Percentiles rank a stretch among this genome's conserved stretches.
Evolutionary conservation across 2,113 vertebrate species (phyloP).

Genomic region (Laterallus jamaicensis): DNA sequence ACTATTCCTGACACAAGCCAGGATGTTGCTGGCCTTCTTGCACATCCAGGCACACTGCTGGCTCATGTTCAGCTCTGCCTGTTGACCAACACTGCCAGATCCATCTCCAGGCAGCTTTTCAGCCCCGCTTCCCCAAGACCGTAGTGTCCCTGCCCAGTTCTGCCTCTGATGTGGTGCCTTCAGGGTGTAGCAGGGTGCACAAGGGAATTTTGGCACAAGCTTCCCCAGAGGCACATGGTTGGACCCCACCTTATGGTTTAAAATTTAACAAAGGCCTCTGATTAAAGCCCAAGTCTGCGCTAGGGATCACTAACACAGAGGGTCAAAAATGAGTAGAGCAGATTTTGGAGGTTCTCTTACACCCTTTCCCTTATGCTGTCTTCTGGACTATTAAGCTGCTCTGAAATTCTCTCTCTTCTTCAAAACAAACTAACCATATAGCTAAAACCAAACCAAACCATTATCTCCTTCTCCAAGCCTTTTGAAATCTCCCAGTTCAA

Average conservation of each 20-base stretch:
- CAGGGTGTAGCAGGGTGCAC: neutral
- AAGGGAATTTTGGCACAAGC: neutral
- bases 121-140: too few species aligned
- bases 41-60: too few species aligned
- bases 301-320: neutral
- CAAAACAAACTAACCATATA: neutral
- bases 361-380: neutral
- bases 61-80: too few species aligned
- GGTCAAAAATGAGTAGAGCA: neutral
- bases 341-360: neutral
- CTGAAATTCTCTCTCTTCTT: neutral
- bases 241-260: neutral
- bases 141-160: neutral
- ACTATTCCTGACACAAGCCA: too few species aligned
- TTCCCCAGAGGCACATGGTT: neutral
- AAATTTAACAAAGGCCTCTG: neutral
- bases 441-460: neutral
- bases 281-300: neutral
- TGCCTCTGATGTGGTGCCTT: rapidly evolving
- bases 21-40: too few species aligned
- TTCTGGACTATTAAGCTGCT: neutral
- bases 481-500: neutral
- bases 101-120: too few species aligned
- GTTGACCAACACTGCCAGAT: too few species aligned
- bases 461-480: neutral